Percentiles rank a stretch among this genome's conserved stretches.
Conservation (phyloP, 2,888 invertebrate species). For the Cybosia mesomella region DNA sequence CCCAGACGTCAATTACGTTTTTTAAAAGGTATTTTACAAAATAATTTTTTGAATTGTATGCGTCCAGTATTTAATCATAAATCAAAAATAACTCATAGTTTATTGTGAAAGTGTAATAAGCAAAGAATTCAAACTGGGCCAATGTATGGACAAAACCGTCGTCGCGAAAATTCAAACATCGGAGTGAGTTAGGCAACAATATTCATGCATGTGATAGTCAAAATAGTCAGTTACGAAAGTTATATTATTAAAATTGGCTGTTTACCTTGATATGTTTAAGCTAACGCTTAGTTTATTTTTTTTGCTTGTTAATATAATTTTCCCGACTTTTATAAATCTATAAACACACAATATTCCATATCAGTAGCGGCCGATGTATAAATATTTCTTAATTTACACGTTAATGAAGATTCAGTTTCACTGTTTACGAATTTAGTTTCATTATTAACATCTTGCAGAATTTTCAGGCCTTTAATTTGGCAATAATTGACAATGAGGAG, state of each 20-base stretch:
- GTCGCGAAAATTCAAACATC: slow-evolving; percentile 73
- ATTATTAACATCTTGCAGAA: neutral
- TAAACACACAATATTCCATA: too few relatives aligned
- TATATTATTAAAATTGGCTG: neutral
- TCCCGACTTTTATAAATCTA: too few relatives aligned
- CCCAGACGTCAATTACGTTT: neutral
- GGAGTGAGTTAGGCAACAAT: slow-evolving; percentile 67
- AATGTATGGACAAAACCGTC: slow-evolving; percentile 88
- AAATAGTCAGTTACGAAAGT: neutral
- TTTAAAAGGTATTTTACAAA: slow-evolving; percentile 9
- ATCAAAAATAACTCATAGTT: slow-evolving; percentile 6
- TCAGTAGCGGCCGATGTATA: neutral
- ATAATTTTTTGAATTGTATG: slow-evolving; percentile 10
- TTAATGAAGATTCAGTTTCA: neutral
- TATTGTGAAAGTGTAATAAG: slow-evolving; percentile 27
- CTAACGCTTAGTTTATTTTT: neutral
- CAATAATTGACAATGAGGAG: slow-evolving; percentile 35
- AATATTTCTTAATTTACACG: neutral
- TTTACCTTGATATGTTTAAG: too few relatives aligned
- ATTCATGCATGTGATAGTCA: neutral
- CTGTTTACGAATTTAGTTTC: neutral
- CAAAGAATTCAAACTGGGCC: slow-evolving; percentile 85
- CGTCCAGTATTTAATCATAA: neutral
- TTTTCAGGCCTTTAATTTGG: neutral
- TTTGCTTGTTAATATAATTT: neutral